Base-by-base conservation (phyloP, 2,113 vertebrate species). In the Proteles cristata region DNA sequence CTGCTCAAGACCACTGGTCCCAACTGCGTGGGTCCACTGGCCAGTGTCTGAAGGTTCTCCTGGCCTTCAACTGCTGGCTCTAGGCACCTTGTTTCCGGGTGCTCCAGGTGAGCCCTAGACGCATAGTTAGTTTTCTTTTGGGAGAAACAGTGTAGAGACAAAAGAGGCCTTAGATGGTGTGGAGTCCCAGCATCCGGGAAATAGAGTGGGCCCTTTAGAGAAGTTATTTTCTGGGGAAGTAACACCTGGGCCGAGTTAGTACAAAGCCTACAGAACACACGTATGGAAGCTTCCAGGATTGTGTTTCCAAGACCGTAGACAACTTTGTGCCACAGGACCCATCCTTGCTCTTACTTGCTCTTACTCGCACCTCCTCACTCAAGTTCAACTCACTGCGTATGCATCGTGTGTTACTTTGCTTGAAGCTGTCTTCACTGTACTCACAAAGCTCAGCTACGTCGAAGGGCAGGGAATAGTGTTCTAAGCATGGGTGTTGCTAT, bases 1-100 rank as follows among this genome's bases (percentile, higher is more conserved):
- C 11, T 50, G 11, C 61, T 35, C 1, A n/a, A 35, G 61, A 55
- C 69, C 4, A 14, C 53, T 53, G 9, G 25, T 86, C 35, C 55
- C 19, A 4, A 11, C 21, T 63, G 1, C 21, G 19, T n/a, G 16
- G 58, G 5, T n/a, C 45, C 6, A 3, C 0, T 71, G 50, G 8
- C 33, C 26, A 25, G 19, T 39, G 53, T n/a, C 28, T 21, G 1
- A 23, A 84, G 69, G 31, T 25, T 82, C 11, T 4, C 10, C 1
- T 12, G 33, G 14, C 8, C 33, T 61, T 79, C 33, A 1, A 2
- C 9, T 17, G 4, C 76, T n/a, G 17, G 86, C 19, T 19, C 11
- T 45, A 81, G 50, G 11, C 1, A 87, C 31, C 39, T 26, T 73
- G 35, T 31, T 82, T 58, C 25, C 43, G 25, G 68, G 65, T 81